Evolutionary conservation across 2,888 invertebrate species (phyloP).

Genomic region (Cantharis nigra): DNA sequence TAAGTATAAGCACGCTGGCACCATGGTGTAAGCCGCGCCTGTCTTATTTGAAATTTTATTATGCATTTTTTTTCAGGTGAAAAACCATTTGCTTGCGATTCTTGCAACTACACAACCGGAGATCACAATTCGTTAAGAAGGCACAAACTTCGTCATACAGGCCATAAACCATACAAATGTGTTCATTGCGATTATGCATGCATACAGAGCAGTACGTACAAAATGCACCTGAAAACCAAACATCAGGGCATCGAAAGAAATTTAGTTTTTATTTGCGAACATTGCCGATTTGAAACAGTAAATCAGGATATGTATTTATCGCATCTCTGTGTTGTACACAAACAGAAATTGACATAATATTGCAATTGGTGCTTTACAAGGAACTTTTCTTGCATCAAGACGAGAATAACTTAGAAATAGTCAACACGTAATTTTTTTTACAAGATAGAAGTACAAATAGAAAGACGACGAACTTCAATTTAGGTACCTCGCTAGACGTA

Average conservation of each 20-base stretch:
- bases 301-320: constrained; percentile 65
- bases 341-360: constrained; percentile 48
- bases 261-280: constrained; percentile 65
- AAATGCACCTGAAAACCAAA: constrained; percentile 76
- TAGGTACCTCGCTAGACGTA: background rate
- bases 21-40: too few relatives aligned
- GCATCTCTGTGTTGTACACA: constrained; percentile 60
- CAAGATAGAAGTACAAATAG: background rate
- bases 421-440: background rate
- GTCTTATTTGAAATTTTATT: background rate
- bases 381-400: background rate
- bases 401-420: background rate
- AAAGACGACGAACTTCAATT: background rate
- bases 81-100: constrained; percentile 76
- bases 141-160: constrained; percentile 78
- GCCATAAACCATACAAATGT: constrained; percentile 77
- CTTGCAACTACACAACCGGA: constrained; percentile 72
- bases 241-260: constrained; percentile 72
- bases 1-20: too few relatives aligned
- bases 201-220: constrained; percentile 79
- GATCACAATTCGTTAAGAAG: constrained; percentile 83
- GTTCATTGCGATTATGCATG: constrained; percentile 78
- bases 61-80: constrained; percentile 60
- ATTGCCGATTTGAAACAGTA: constrained; percentile 67
- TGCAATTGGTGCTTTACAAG: background rate